Percentiles rank a stretch among this genome's conserved stretches.
These are phyloP conservation scores for Didymodactylos carnosus DNA, from an alignment of 2,888 invertebrate species.

Conservation along the genomic window DNA sequence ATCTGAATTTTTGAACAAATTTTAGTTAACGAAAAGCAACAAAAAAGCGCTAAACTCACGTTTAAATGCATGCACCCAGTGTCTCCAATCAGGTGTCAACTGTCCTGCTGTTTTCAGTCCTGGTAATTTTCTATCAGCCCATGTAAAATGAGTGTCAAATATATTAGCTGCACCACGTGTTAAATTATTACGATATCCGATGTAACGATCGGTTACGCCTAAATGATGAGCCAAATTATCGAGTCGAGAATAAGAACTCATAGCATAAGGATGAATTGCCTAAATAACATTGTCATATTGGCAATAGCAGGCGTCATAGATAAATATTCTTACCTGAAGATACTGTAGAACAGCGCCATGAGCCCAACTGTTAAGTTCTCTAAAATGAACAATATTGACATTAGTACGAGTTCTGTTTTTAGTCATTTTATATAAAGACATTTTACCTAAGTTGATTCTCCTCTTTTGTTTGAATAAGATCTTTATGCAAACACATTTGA, in stretches of 20 bases:
- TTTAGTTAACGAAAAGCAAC: too few relatives aligned
- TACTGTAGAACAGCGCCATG: constrained; percentile 20
- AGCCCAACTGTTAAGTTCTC: constrained; percentile 27
- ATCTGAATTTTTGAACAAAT: not conserved
- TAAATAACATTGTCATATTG: constrained; percentile 17
- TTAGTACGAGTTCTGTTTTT: too few relatives aligned
- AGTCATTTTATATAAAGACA: too few relatives aligned
- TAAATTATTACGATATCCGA: constrained; percentile 30
- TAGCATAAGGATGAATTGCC: constrained; percentile 22
- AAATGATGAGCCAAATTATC: constrained; percentile 30
- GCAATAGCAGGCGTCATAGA: not conserved
- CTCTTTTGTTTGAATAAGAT: not conserved
- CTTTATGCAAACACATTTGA: not conserved
- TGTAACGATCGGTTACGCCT: constrained; percentile 32
- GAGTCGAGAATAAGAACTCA: constrained; percentile 25
- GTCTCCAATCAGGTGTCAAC: not conserved
- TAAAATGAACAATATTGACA: too few relatives aligned
- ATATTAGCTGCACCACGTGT: constrained; percentile 17
- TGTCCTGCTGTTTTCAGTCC: not conserved
- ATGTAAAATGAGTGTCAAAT: not conserved
- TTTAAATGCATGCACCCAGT: not conserved
- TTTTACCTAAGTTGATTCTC: not conserved
- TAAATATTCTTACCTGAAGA: constrained; percentile 19
- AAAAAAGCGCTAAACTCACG: not conserved
- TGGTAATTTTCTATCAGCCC: not conserved